phyloP scores from a whole-genome alignment of 2,888 invertebrate species.

The Trachelus stipa region DNA sequence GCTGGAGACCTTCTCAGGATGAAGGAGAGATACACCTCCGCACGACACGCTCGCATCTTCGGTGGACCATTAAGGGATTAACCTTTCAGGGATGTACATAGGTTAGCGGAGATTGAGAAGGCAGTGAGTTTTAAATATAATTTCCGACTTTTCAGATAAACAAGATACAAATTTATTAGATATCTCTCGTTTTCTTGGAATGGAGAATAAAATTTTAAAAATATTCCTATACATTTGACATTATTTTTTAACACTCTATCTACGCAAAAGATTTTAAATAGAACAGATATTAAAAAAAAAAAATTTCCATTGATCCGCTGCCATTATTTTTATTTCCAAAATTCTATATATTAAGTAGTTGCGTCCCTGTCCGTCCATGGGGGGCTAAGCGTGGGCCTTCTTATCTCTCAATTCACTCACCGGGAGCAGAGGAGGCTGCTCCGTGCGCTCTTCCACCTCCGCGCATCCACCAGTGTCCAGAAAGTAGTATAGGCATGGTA shows the following conservation, averaged over 20 bases:
- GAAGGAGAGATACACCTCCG: conserved; percentile 47
- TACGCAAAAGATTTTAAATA: neutral
- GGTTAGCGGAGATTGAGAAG: neutral
- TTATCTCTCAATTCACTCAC: conserved; percentile 64
- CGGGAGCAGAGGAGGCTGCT: conserved; percentile 30
- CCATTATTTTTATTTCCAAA: neutral
- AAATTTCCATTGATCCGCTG: neutral
- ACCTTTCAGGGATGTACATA: conserved; percentile 47
- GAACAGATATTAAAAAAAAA: neutral
- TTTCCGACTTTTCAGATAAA: neutral
- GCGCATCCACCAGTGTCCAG: conserved; percentile 21
- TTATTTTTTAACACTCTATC: neutral
- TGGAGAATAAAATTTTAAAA: neutral
- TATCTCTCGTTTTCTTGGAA: neutral
- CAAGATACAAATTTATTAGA: neutral
- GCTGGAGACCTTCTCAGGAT: conserved; percentile 28
- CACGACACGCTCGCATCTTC: conserved; percentile 52
- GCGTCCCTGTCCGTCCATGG: conserved; percentile 44
- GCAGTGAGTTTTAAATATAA: neutral
- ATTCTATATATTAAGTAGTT: conserved; percentile 10
- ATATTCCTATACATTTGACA: neutral
- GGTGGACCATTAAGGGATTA: conserved; percentile 53
- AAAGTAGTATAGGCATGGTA: conserved; percentile 25
- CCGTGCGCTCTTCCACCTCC: conserved; percentile 2
- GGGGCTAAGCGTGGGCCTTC: conserved; percentile 51